Evolutionary conservation across 2,888 invertebrate genomes (phyloP).

Genomic region (Cantharis rustica): DNA sequence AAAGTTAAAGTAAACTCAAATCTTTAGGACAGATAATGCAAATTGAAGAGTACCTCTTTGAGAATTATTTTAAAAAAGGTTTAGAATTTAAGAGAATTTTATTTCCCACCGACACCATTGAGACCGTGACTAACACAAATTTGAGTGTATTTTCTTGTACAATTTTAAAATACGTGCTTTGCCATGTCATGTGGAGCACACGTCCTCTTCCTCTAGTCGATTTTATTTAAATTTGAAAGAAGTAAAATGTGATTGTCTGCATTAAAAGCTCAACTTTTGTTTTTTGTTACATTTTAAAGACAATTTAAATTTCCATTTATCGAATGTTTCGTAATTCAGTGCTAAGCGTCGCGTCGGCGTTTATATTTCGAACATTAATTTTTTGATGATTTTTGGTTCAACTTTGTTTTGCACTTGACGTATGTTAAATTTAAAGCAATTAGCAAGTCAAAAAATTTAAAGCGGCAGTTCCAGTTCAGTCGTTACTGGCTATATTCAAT

Average conservation of each 20-base stretch:
- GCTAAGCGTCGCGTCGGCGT: not conserved
- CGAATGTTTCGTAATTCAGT: not conserved
- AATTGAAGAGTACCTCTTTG: conserved; percentile 36
- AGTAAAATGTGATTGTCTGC: not conserved
- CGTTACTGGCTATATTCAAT: not conserved
- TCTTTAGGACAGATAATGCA: conserved; percentile 29
- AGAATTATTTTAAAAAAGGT: conserved; percentile 38
- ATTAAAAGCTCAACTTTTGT: not conserved
- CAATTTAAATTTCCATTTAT: not conserved
- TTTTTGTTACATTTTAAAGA: not conserved
- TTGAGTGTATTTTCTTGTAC: conserved; percentile 40
- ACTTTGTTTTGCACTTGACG: not conserved
- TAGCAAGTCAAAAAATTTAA: not conserved
- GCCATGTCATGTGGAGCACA: conserved; percentile 7
- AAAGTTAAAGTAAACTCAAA: conserved; percentile 10
- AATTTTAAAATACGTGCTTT: conserved; percentile 18
- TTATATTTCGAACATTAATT: not conserved
- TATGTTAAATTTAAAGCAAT: not conserved
- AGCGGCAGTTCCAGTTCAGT: not conserved
- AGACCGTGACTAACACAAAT: conserved; percentile 29
- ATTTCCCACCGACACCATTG: conserved; percentile 33
- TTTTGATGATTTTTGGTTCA: not conserved
- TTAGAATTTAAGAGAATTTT: conserved; percentile 40
- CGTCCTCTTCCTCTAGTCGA: not conserved
- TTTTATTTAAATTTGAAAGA: not conserved